phyloP scores from a whole-genome alignment of 2,888 invertebrate genomes.

The Eupithecia subfuscata region DNA sequence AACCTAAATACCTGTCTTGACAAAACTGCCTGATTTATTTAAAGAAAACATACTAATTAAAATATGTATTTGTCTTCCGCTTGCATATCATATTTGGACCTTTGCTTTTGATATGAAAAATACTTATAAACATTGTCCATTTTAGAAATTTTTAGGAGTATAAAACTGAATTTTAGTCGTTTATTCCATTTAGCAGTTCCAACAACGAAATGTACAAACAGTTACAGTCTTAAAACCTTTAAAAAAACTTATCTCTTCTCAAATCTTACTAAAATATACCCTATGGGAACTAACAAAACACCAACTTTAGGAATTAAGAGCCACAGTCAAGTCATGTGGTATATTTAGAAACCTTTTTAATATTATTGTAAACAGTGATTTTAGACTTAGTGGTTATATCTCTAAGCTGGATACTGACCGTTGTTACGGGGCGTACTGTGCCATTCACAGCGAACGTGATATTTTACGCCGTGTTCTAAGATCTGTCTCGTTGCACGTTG shows the following conservation, averaged over 20 bases:
- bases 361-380: conserved; percentile 32
- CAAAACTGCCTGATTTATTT: background rate
- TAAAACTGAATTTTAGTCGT: background rate
- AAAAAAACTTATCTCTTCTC: background rate
- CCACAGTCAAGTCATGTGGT: conserved; percentile 15
- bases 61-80: conserved; percentile 10
- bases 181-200: background rate
- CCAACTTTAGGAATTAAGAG: conserved; percentile 28
- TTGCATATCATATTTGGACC: conserved; percentile 12
- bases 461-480: too few species aligned
- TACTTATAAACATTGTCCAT: background rate
- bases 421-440: too few species aligned
- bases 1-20: background rate
- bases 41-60: background rate
- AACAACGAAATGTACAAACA: background rate
- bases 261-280: background rate
- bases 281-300: conserved; percentile 15
- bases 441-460: too few species aligned
- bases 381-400: conserved; percentile 23
- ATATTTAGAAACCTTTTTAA: conserved; percentile 23
- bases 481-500: too few species aligned
- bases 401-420: background rate
- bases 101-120: conserved; percentile 10
- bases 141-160: background rate
- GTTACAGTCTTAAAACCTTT: background rate